Base-by-base conservation (phyloP, 2,888 invertebrate species). In the Acholoe squamosa region DNA sequence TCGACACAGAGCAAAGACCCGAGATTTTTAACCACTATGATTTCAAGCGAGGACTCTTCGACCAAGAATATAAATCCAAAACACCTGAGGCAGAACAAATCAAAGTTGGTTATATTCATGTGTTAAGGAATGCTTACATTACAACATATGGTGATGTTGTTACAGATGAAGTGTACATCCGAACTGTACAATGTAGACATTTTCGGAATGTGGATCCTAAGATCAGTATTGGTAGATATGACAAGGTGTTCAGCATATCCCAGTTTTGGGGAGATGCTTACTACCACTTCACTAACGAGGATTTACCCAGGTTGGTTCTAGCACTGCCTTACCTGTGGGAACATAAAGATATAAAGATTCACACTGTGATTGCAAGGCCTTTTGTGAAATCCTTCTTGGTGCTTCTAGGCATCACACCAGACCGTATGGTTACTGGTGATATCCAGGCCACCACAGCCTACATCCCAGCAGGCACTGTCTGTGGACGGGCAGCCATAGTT, bases 261-360 rank as follows among this genome's bases (percentile, higher is more conserved):
- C 90, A 91, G 89, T 86, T 10, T 56, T 91, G 91, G 91, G 90
- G 91, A 1, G 67, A 33, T 10, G 89, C 33, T 7, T 54, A n/a
- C 16, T 91, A 67, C 84, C 91, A 91, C 54, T 54, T 80, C 25
- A 84, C 61, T 16, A 89, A 71, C 22, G 91, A 91, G 84, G 86
- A 84, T 25, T 76, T 91, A 22, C 91, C 91, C 28, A 56, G 91
- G 25, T n/a, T 91, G 43, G 56, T 54, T 19, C 43, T 34, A 0
- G 76, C 31, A 3, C 31, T 91, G 10, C 77, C 76, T 10, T 90
- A 89, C 31, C 76, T 91, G 28, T 28, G 43, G 31, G 28, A 43
- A 56, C 25, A 90, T 51, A 5, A 31, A 0, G 61, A 91, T 19
- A 90, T 91, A 51, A 88, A 84, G 51, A 52, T 91, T 0, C 90